A percentile compares a stretch with the other conserved stretches of the same genome.
Conservation (phyloP, 2,113 vertebrate genomes). For the Chaetura pelagica region DNA sequence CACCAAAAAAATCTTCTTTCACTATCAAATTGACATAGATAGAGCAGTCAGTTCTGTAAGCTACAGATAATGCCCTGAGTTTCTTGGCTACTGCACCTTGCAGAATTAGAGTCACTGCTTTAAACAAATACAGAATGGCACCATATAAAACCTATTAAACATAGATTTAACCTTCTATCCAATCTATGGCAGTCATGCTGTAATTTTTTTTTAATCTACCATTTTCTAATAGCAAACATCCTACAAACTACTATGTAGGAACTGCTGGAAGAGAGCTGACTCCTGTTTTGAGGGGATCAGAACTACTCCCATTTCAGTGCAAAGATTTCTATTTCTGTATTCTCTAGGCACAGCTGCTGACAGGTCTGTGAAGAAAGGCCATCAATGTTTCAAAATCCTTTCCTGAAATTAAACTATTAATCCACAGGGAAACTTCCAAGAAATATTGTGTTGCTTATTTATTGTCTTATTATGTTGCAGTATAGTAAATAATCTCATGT, state of each 20-base stretch:
- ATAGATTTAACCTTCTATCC: neutral
- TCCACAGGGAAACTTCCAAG: neutral
- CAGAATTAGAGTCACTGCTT: neutral
- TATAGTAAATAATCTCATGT: neutral
- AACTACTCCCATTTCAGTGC: neutral
- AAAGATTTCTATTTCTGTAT: neutral
- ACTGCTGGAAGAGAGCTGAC: neutral
- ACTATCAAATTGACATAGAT: neutral
- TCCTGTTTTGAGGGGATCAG: neutral
- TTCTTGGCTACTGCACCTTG: neutral
- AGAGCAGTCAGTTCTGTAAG: neutral
- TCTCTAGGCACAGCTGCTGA: neutral
- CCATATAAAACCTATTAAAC: neutral
- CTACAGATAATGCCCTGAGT: neutral
- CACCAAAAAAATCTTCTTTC: neutral
- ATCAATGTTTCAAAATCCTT: neutral
- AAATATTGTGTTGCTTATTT: neutral
- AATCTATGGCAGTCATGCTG: neutral
- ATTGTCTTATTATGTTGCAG: neutral
- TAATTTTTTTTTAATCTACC: neutral
- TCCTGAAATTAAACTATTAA: slow-evolving; percentile 35
- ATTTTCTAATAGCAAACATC: neutral
- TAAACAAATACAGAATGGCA: neutral
- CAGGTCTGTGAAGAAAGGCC: neutral
- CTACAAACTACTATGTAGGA: fast-evolving